Conservation (phyloP, 2,888 invertebrate genomes). For the Galeruca laticollis region DNA sequence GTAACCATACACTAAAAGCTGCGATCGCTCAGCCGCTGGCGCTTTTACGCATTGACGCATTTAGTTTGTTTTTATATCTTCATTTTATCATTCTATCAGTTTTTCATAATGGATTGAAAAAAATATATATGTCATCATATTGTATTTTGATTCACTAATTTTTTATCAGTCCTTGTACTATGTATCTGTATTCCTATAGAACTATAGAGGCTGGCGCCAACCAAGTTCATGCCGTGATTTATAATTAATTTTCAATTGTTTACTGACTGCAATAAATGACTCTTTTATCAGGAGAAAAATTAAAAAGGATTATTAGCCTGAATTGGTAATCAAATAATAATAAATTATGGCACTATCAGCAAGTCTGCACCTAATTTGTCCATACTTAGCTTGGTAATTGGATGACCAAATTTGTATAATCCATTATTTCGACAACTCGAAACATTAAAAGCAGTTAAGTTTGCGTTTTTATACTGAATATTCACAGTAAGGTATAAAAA, state of each 20-base stretch:
- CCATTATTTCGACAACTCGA: conserved; percentile 10
- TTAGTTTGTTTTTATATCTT: too few species aligned
- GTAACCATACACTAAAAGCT: too few species aligned
- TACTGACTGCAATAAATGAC: background rate
- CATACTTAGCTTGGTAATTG: background rate
- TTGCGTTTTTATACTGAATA: background rate
- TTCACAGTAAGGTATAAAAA: conserved; percentile 1
- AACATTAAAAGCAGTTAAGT: background rate
- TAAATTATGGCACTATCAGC: conserved; percentile 11
- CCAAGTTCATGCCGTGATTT: background rate
- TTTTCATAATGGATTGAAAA: too few species aligned
- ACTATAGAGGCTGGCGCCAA: background rate
- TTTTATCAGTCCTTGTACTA: background rate
- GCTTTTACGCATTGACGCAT: too few species aligned
- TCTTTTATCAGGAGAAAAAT: background rate
- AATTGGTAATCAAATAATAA: conserved; percentile 6
- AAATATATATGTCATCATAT: too few species aligned
- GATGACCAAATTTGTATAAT: conserved; percentile 13
- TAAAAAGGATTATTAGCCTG: conserved; percentile 2
- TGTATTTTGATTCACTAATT: background rate
- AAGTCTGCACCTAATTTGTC: conserved; percentile 4
- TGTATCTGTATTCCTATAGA: background rate
- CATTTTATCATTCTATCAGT: too few species aligned
- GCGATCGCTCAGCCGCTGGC: too few species aligned
- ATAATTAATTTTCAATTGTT: conserved; percentile 11